These are phyloP conservation scores for Orchesella cincta DNA, from an alignment of 1,140 invertebrate species.

Conservation along the genomic window DNA sequence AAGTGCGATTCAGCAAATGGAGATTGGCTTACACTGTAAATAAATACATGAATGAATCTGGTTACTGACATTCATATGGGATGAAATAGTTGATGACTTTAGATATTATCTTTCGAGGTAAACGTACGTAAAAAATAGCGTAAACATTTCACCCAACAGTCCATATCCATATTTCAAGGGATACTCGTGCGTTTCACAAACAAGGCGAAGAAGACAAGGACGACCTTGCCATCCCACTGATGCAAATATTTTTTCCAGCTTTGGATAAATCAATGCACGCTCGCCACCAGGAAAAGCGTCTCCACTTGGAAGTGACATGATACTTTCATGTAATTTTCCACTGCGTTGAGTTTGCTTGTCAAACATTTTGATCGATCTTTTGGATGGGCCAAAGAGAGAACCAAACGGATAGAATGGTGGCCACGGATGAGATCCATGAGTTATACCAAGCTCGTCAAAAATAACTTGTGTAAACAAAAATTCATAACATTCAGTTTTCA, in stretches of 20 bases:
- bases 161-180: conserved; percentile 41
- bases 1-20: conserved; percentile 43
- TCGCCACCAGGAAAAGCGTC: conserved; percentile 47
- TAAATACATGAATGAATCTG: neutral
- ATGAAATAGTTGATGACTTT: neutral
- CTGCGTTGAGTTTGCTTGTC: neutral
- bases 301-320: conserved; percentile 39
- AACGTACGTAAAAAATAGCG: conserved; percentile 46
- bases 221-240: conserved; percentile 42
- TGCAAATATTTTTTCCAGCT: conserved; percentile 39
- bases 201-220: conserved; percentile 41
- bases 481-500: too few relatives aligned
- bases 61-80: neutral
- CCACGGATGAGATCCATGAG: conserved; percentile 40
- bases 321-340: neutral
- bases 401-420: conserved; percentile 40
- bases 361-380: neutral
- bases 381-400: neutral
- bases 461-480: conserved; percentile 40
- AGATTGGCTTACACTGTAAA: conserved; percentile 42
- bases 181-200: conserved; percentile 49
- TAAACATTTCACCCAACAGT: conserved; percentile 47
- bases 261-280: conserved; percentile 42
- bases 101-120: neutral
- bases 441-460: conserved; percentile 48